phyloP scores from a whole-genome alignment of 2,888 invertebrate species.

The Limenitis camilla region DNA sequence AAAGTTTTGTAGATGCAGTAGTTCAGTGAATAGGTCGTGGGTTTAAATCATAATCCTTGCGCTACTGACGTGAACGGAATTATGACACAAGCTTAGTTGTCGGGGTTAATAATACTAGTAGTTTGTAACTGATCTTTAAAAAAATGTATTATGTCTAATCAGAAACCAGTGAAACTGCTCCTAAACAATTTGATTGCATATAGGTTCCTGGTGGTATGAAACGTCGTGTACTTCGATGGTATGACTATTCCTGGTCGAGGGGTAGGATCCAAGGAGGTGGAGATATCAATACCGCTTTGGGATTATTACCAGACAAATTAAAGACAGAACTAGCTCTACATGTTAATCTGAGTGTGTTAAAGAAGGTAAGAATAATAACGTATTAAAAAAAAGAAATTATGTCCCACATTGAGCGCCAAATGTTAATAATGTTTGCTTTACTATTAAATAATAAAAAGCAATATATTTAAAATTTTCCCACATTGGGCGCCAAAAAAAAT shows the following conservation, averaged over 20 bases:
- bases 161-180: background rate
- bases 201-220: slow-evolving; percentile 96
- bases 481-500: no score
- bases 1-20: background rate
- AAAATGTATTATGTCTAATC: background rate
- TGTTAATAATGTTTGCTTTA: no score
- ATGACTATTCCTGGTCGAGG: slow-evolving; percentile 98
- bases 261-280: slow-evolving; percentile 96
- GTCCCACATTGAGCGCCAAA: background rate
- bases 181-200: background rate
- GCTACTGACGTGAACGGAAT: no score
- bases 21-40: no score
- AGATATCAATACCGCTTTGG: slow-evolving; percentile 95
- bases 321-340: slow-evolving; percentile 97
- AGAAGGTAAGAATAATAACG: slow-evolving; percentile 79
- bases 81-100: no score
- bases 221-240: slow-evolving; percentile 95
- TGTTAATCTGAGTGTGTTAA: slow-evolving; percentile 94
- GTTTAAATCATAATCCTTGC: no score
- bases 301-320: slow-evolving; percentile 94
- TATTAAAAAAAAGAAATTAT: no score
- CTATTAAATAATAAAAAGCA: no score
- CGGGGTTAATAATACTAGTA: no score
- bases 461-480: no score
- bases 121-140: background rate